Base-by-base conservation (phyloP, 1,140 invertebrate species). In the Solenopsis invicta region DNA sequence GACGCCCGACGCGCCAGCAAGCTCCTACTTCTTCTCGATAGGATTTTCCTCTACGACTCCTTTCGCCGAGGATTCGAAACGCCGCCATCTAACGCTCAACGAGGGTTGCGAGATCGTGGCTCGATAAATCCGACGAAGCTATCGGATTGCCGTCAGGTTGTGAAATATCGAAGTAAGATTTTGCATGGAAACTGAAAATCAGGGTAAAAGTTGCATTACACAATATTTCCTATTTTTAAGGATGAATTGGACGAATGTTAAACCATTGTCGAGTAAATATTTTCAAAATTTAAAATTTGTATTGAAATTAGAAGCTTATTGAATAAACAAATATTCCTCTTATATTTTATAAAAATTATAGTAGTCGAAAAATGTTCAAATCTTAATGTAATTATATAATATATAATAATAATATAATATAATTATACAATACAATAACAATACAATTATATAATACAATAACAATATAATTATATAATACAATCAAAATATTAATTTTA, bases 21-120 rank as follows among this genome's bases (percentile, higher is more conserved):
- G n/a, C 21, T 13, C 48, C 66, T 41, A 29, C 41, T 50, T 24
- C 41, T 48, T n/a, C 54, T 21, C 71, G 34, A 13, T 29, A 78
- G 18, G 61, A 85, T 85, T 85, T 85, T 34, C 18, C 56, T 21
- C n/a, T 41, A 64, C 72, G 13, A n/a, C n/a, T 41, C 50, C 54
- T 75, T 74, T 84, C 54, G 54, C 41, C 5, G 48, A 81, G 21
- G 29, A 80, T 66, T 62, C 54, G 21, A 67, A 41, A 52, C 37
- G 41, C 18, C 61, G 59, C 41, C 45, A 13, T 64, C 24, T 50
- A 67, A 80, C 50, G 48, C 62, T 41, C 77, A 48, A 52, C 77
- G 34, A 69, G 76, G 45, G 8, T 69, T 29, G 67, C 18, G n/a
- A 34, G 24, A 82, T 74, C 24, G 41, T n/a, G 52, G 69, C n/a